Evolutionary conservation across 2,113 vertebrate genomes (phyloP), one percentile per base, ranked within the genome.

Genomic region (Aspidoscelis tigris): DNA sequence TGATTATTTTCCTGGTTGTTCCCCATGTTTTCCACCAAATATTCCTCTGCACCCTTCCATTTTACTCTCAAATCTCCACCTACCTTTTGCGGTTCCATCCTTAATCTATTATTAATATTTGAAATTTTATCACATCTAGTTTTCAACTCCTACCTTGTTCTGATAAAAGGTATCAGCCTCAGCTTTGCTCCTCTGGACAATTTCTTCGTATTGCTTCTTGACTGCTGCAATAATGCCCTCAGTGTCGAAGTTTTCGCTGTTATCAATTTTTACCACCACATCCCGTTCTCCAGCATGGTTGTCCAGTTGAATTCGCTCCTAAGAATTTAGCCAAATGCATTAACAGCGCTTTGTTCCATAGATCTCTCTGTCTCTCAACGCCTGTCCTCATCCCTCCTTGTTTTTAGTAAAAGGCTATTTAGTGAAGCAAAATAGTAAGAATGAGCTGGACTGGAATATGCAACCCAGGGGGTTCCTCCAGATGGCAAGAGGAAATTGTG

Each of bases 231-330:
- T 20, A 47, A 43, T 33, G 26, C 44, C 47, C 64, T 50, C 64
- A 95, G 97, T 94, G 88, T 97, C 96, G 69, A 97, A 93, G 80
- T 95, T 88, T 1, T 97, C 95, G 89, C 96, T 97, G 95, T 97
- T 97, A 95, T 97, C 97, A 96, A 97, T 97, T 92, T 97, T 96
- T 70, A 98, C 95, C 70, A 97, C 92, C 55, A 97, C 97, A 0
- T 96, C 97, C 39, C 92, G 96, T 90, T 97, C 96, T 18, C 96
- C 97, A 87, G 96, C 96, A 90, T 97, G 96, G 75, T 88, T 81
- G 93, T 96, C 95, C 78, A 98, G 95, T 92, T 98, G 96, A 68
- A 74, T 65, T 8, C 97, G 91, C 93, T 98, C 97, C 97, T 97
- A 33, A 26, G n/a, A 47, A 14, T 80, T 68, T 24, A 50, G 18